Percentiles rank a stretch among this genome's conserved stretches.
phyloP scores from a whole-genome alignment of 1,140 invertebrate genomes.

The Planococcus citri region DNA sequence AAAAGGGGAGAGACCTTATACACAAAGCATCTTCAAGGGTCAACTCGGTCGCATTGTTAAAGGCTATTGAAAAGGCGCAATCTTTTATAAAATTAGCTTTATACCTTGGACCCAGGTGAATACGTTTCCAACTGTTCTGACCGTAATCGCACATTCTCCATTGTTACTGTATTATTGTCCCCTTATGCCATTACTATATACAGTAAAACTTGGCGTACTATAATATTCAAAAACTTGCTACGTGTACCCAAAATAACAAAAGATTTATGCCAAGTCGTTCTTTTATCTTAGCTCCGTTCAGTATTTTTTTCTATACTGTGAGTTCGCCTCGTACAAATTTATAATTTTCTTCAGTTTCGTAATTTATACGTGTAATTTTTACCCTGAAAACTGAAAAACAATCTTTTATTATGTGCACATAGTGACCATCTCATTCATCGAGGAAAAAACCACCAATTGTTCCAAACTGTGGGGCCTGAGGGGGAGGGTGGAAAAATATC shows the following conservation, averaged over 20 bases:
- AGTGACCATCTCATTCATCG: too few relatives aligned
- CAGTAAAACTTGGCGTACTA: neutral
- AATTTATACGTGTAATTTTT: neutral
- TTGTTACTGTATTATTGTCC: slow-evolving; percentile 3
- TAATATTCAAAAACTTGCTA: neutral
- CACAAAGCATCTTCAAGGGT: slow-evolving; percentile 6
- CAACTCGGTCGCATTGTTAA: slow-evolving; percentile 1
- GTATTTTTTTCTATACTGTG: neutral
- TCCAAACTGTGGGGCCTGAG: too few relatives aligned
- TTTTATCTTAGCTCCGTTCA: neutral
- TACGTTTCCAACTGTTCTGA: slow-evolving; percentile 6
- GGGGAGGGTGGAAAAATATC: too few relatives aligned
- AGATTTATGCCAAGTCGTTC: neutral
- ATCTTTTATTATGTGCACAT: too few relatives aligned
- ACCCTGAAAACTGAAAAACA: too few relatives aligned
- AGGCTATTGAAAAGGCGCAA: slow-evolving; percentile 6
- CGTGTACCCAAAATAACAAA: slow-evolving; percentile 2
- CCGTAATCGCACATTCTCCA: slow-evolving; percentile 5
- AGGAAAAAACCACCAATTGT: too few relatives aligned
- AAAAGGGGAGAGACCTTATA: slow-evolving; percentile 1
- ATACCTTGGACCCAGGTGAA: slow-evolving; percentile 5
- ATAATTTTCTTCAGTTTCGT: neutral
- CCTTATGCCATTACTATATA: neutral
- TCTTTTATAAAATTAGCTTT: slow-evolving; percentile 8
- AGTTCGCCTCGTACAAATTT: neutral